Evolutionary conservation across 2,888 invertebrate species (phyloP).

Genomic region (Drosophila putrida): DNA sequence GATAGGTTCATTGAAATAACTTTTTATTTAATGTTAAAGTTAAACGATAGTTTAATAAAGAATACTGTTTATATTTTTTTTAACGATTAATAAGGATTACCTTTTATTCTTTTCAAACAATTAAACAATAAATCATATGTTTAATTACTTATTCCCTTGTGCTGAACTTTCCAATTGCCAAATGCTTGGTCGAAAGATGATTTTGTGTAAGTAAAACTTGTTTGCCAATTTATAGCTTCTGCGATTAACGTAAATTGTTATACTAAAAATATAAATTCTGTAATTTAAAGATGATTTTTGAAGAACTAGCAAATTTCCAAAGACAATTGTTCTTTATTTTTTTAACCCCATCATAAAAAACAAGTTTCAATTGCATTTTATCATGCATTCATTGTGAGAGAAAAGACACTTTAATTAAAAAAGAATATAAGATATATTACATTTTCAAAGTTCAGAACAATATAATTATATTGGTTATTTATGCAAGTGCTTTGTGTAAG

Average conservation of each 20-base stretch:
- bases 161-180: not conserved
- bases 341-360: not conserved
- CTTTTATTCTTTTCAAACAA: not conserved
- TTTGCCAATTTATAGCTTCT: not conserved
- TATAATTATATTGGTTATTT: conserved; percentile 42
- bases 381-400: conserved; percentile 59
- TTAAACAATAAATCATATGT: not conserved
- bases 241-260: no score
- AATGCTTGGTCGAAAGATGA: not conserved
- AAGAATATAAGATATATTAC: conserved; percentile 14
- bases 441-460: conserved; percentile 30
- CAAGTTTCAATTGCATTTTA: conserved; percentile 41
- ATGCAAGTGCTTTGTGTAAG: conserved; percentile 67
- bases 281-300: no score
- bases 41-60: not conserved
- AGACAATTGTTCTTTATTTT: no score
- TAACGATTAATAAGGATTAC: no score
- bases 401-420: conserved; percentile 54
- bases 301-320: no score
- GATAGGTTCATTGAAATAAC: no score
- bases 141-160: not conserved
- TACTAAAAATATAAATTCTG: no score
- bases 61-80: not conserved
- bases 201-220: not conserved
- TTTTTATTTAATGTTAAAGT: no score